phyloP scores from a whole-genome alignment of 2,797 vertebrate species.

The Enteromius paludinosus region DNA sequence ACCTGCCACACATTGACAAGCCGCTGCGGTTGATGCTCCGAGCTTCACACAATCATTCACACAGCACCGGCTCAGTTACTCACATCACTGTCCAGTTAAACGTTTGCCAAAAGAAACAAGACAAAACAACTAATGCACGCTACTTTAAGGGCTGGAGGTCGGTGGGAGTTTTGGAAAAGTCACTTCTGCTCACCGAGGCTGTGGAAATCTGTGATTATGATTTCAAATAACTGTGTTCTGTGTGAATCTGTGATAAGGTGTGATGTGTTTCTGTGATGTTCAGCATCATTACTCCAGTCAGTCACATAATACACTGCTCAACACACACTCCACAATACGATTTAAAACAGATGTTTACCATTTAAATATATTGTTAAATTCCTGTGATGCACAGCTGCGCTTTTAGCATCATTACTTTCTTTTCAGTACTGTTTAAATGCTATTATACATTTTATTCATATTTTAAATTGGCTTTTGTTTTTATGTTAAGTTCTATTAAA shows the following conservation, averaged over 20 bases:
- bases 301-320: neutral
- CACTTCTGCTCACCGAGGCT: neutral
- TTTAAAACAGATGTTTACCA: no score
- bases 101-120: neutral
- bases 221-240: fast-evolving
- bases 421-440: no score
- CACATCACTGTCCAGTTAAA: neutral
- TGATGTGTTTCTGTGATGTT: neutral
- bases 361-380: no score
- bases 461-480: no score
- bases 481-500: no score
- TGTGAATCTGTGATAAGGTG: neutral
- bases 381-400: no score
- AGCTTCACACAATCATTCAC: neutral
- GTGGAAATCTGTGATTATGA: no score
- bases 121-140: neutral
- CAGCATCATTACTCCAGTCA: neutral
- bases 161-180: neutral
- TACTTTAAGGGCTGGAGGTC: neutral
- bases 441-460: no score
- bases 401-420: no score
- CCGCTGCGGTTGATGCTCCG: neutral
- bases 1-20: slow-evolving; percentile 73
- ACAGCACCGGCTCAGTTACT: neutral
- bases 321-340: neutral